Conservation (phyloP, 2,888 invertebrate species). For the Lasioglossum figueresi region DNA sequence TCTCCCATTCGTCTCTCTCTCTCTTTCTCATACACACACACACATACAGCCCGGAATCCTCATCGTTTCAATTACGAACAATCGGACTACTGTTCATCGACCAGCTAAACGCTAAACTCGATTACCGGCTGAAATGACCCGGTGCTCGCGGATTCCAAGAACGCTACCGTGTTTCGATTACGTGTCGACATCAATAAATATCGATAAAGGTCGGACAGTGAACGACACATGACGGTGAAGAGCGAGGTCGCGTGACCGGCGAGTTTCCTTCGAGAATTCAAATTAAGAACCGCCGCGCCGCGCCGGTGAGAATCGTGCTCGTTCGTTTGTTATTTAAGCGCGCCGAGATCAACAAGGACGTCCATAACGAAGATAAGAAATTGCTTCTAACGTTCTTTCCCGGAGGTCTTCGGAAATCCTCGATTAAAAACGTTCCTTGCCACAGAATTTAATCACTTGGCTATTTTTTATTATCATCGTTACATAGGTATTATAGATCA, state of each 20-base stretch:
- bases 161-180: not conserved
- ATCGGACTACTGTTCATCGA: not conserved
- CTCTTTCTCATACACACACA: too few relatives aligned
- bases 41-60: not conserved
- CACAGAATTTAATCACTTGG: not conserved
- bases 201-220: conserved; percentile 40
- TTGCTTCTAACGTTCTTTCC: conserved; percentile 40
- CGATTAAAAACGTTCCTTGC: conserved; percentile 31
- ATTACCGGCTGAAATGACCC: not conserved
- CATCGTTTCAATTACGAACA: not conserved
- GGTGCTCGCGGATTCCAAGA: not conserved
- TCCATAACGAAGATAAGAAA: conserved; percentile 31
- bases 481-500: not conserved
- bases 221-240: conserved; percentile 58
- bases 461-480: not conserved
- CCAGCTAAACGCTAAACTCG: not conserved
- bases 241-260: conserved; percentile 55
- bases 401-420: conserved; percentile 41
- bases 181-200: conserved; percentile 9
- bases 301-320: conserved; percentile 30
- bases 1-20: not conserved
- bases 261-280: conserved; percentile 45
- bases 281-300: conserved; percentile 32
- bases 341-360: conserved; percentile 48
- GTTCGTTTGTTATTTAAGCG: conserved; percentile 40